A percentile compares a stretch with the other conserved stretches of the same genome.
Conservation (phyloP, 2,888 invertebrate genomes). For the Conus canariensis region DNA sequence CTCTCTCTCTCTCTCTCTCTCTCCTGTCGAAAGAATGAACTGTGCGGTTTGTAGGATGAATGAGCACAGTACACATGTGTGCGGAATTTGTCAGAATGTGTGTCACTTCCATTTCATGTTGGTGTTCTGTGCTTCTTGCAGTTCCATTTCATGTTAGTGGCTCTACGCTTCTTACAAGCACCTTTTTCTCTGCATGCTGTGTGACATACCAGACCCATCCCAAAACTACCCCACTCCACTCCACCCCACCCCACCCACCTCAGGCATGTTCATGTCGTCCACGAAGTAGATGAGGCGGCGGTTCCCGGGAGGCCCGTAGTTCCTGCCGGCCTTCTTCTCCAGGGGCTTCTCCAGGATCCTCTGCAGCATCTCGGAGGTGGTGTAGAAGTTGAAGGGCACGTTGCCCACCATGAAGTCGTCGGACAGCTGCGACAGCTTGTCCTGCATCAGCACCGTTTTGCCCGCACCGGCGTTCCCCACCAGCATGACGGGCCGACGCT, state of each 20-base stretch:
- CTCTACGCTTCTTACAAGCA: too few relatives aligned
- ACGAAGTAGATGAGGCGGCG: conserved; percentile 96
- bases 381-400: conserved; percentile 97
- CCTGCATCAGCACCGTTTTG: conserved; percentile 94
- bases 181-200: too few relatives aligned
- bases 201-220: too few relatives aligned
- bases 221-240: too few relatives aligned
- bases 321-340: conserved; percentile 97
- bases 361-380: conserved; percentile 87
- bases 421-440: conserved; percentile 89
- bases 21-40: too few relatives aligned
- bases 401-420: conserved; percentile 91
- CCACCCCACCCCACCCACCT: conserved; percentile 81
- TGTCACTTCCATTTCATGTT: too few relatives aligned
- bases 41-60: too few relatives aligned
- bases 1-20: too few relatives aligned
- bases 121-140: too few relatives aligned
- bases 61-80: too few relatives aligned
- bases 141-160: too few relatives aligned
- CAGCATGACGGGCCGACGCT: conserved; percentile 94
- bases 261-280: conserved; percentile 99
- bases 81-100: too few relatives aligned
- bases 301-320: conserved; percentile 96
- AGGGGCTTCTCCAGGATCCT: conserved; percentile 92
- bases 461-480: conserved; percentile 96